phyloP scores from a whole-genome alignment of 2,888 invertebrate genomes.

The Pyrochroa serraticornis region DNA sequence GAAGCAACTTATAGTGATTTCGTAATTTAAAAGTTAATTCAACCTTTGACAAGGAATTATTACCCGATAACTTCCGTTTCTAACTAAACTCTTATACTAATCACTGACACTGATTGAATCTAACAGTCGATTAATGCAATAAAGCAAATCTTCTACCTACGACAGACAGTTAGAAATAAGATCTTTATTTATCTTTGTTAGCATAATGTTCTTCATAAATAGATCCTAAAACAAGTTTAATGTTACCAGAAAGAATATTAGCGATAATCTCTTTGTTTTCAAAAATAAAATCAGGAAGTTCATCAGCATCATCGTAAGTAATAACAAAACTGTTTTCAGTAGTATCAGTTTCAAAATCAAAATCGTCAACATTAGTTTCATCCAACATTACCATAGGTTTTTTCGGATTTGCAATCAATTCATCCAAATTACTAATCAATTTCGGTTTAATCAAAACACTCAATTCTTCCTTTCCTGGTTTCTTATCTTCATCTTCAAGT shows the following conservation, averaged over 20 bases:
- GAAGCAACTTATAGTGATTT: too few relatives aligned
- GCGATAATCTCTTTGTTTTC: conserved; percentile 2
- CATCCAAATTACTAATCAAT: background rate
- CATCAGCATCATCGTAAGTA: conserved; percentile 9
- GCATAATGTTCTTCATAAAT: conserved; percentile 8
- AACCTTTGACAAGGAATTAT: too few relatives aligned
- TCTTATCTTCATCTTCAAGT: background rate
- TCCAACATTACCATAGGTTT: conserved; percentile 10
- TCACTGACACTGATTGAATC: too few relatives aligned
- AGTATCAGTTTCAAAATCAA: conserved; percentile 11
- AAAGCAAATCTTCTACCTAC: too few relatives aligned
- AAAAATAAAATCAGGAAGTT: conserved; percentile 19
- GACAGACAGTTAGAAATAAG: too few relatives aligned
- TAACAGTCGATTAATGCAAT: too few relatives aligned
- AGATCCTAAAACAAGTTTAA: conserved; percentile 6
- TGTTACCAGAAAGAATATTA: background rate
- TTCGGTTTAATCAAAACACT: conserved; percentile 1
- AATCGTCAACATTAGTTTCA: background rate
- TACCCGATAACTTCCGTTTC: too few relatives aligned
- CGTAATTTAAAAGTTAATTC: too few relatives aligned
- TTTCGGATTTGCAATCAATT: conserved; percentile 1
- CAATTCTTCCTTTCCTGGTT: background rate
- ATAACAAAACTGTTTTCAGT: conserved; percentile 9
- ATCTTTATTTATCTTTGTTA: background rate
- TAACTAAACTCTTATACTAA: too few relatives aligned